A percentile compares a stretch with the other conserved stretches of the same genome.
Evolutionary conservation across 2,888 invertebrate species (phyloP).

Genomic region (Isoperla grammatica): DNA sequence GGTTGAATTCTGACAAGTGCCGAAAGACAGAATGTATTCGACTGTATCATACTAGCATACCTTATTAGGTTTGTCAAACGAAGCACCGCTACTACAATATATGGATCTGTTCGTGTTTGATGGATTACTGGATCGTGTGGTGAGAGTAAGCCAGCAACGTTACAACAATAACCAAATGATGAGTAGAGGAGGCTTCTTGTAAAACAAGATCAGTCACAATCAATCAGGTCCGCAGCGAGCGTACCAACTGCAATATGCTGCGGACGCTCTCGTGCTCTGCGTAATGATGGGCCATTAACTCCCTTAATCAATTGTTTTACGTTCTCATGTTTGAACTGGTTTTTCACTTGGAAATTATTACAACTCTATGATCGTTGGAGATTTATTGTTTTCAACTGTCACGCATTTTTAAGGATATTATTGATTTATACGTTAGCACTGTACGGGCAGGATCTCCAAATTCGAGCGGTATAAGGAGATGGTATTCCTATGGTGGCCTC

Average conservation of each 20-base stretch:
- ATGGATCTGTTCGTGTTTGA: constrained; percentile 4
- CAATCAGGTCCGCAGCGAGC: no score
- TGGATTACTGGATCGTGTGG: constrained; percentile 6
- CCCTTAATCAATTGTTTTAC: constrained; percentile 28
- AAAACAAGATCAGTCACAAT: no score
- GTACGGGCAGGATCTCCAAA: background rate
- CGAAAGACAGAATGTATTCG: constrained; percentile 3
- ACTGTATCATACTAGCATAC: constrained; percentile 4
- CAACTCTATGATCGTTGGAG: constrained; percentile 7
- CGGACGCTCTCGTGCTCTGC: constrained; percentile 24
- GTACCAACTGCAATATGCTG: constrained; percentile 23
- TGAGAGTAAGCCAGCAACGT: no score
- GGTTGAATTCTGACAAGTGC: constrained; percentile 2
- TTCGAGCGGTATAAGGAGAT: background rate
- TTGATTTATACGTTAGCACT: constrained; percentile 5
- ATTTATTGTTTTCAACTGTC: constrained; percentile 9
- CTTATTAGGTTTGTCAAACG: constrained; percentile 10
- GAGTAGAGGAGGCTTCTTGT: no score
- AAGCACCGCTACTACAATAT: background rate
- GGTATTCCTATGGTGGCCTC: constrained; percentile 2
- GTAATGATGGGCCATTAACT: constrained; percentile 25
- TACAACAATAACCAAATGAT: no score
- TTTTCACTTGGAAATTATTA: constrained; percentile 10
- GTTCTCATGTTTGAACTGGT: constrained; percentile 15
- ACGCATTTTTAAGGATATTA: constrained; percentile 1